Base-by-base conservation (phyloP, 2,797 vertebrate genomes). In the Poeciliopsis paucimaculata region DNA sequence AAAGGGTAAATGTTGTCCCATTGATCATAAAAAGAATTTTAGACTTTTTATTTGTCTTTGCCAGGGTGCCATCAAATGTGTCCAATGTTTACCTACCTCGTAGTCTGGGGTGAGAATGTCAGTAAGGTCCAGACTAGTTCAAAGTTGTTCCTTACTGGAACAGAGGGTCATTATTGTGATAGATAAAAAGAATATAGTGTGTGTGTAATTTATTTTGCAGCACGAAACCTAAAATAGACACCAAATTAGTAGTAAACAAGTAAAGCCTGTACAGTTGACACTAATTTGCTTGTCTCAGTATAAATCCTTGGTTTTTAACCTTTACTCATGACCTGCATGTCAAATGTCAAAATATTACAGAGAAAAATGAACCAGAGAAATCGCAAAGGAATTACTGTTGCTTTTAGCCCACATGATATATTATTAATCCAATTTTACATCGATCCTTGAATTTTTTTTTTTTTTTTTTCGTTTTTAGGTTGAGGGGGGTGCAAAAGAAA, bases 391-490 rank as follows among this genome's bases (percentile, higher is more conserved):
- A 71, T 71, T 53, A 53, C 34, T 39, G 31, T 55, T 12, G 49
- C 34, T 74, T 73, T 55, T 74, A 80, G 88, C 86, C 93, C 90
- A 93, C 94, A 89, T 92, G 91, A 95, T 95, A 89, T 94, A 94
- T 96, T 95, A 95, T 95, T 95, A 95, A 96, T 95, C 88, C 87
- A 95, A 95, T 94, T 94, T 95, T 92, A 88, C 85, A 88, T 78
- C 81, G 90, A 95, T 92, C 90, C 92, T 92, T 93, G 90, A 79
- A 92, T 2, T 88, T 90, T 88, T 88, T 87, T 20, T 68, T 10
- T 34, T 31, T 31, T 60, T 88, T 90, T 88, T 90, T 86, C 15
- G 36, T 18, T 55, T 53, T 43, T 53, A 26, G 26, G 62, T 66
- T 66, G 51, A 26, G 70, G 55, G 79, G 74, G 75, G 72, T 36